Conservation (phyloP, 2,113 vertebrate genomes). For the Acrocephalus arundinaceus region DNA sequence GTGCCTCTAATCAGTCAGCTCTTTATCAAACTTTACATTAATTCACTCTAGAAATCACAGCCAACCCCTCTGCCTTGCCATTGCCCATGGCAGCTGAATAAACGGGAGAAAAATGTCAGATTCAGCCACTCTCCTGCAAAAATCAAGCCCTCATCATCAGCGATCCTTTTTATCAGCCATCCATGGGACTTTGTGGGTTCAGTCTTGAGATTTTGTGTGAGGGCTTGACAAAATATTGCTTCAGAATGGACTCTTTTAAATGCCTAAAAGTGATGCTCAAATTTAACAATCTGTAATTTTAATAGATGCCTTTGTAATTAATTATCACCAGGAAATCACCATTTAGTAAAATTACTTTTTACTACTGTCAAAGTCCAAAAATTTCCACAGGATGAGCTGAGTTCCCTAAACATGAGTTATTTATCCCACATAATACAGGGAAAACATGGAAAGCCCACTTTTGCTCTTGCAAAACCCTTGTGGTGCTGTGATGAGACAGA, state of each 20-base stretch:
- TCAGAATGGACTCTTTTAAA: neutral
- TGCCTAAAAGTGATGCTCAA: neutral
- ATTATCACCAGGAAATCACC: neutral
- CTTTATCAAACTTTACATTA: neutral
- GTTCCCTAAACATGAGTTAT: neutral
- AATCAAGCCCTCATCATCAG: neutral
- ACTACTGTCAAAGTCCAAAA: neutral
- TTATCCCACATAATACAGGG: neutral
- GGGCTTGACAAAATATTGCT: neutral
- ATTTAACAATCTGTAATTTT: neutral
- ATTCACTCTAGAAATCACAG: neutral
- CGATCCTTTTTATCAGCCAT: too few species aligned
- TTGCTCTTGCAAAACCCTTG: neutral
- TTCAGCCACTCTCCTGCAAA: neutral
- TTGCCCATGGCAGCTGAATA: neutral
- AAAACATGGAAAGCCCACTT: neutral
- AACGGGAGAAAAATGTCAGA: neutral
- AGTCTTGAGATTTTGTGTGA: neutral
- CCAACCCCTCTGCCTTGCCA: neutral
- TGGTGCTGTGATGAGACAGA: neutral
- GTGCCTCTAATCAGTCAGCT: neutral
- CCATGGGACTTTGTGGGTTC: neutral
- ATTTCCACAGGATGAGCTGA: neutral
- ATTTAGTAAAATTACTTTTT: neutral
- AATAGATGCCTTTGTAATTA: neutral